Percentiles rank a stretch among this genome's conserved stretches.
Conservation (phyloP, 2,888 invertebrate genomes). For the Chymomyza procnemis region DNA sequence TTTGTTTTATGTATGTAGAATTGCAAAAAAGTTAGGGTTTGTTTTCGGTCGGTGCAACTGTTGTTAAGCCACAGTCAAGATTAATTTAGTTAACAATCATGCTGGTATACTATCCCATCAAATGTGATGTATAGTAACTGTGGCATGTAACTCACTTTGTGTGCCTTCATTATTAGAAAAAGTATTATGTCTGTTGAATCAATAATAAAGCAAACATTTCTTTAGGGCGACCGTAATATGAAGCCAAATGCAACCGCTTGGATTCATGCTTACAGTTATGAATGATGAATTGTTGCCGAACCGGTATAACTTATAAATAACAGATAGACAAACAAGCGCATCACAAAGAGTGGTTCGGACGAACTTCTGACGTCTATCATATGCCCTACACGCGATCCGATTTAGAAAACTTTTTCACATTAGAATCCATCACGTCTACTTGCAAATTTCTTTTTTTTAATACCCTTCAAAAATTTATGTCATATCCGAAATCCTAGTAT, state of each 20-base stretch:
- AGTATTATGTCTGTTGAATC: neutral
- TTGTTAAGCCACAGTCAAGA: neutral
- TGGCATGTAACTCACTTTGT: neutral
- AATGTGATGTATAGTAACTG: neutral
- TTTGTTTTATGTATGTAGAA: no score
- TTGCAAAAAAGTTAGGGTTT: neutral
- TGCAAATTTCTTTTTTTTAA: no score
- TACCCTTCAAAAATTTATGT: no score
- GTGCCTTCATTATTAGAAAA: neutral
- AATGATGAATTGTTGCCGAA: neutral
- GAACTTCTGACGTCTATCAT: neutral
- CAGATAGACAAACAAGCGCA: neutral
- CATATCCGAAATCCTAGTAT: no score
- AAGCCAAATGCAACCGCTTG: neutral
- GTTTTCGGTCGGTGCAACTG: neutral
- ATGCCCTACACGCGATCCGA: neutral
- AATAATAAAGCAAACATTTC: constrained; percentile 10
- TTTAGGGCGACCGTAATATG: neutral
- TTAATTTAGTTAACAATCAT: neutral
- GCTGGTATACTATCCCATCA: neutral
- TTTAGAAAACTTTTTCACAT: no score
- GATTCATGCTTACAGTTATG: neutral
- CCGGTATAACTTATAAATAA: neutral
- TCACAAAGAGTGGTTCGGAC: neutral
- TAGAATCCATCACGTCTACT: no score